Evolutionary conservation across 2,113 vertebrate genomes (phyloP), one percentile per base, ranked within the genome.

Genomic region (Myiopsitta monachus): DNA sequence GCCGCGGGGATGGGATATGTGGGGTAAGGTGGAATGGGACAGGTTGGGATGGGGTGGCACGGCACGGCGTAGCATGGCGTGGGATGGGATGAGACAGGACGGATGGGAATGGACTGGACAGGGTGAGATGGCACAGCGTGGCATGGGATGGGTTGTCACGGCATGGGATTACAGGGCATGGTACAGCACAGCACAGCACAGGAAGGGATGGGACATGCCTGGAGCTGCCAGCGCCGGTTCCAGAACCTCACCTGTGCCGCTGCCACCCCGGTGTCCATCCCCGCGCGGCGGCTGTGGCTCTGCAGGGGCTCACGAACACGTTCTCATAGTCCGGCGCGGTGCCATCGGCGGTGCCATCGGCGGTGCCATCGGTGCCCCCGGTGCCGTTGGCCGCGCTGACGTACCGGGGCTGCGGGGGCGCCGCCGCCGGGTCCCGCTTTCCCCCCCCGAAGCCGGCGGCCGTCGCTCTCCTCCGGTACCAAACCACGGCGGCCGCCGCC

Each of bases 251-350:
- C 95, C 96, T 90, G 84, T 18, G 16, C 15, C 0, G 41, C 46
- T 49, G 55, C 66, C 96, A 83, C 0, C 7, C 52, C 1, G 10
- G 44, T 0, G 14, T 11, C 61, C 81, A 39, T 5, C 59, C 49
- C 27, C 0, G 92, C 3, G 10, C 2, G 0, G 66, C 6, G 0
- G 46, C 66, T 7, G 46, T 2, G 44, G 17, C 30, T 3, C 2
- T 4, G 47, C 49, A 6, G 24, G 64, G 47, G 23, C 33, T 96
- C 33, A 97, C 11, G 0, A 98, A 97, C 41, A 98, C 2, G 10
- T 98, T 98, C 77, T 98, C 98, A 0, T 98, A 98, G 44, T 98
- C 94, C 0, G 77, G 51, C 0, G 24, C 5, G 54, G 18, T 33
- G 31, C 31, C 54, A 21, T 9, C 54, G 54, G 54, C 30, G 46